Evolutionary conservation across 2,888 invertebrate genomes (phyloP), one percentile per base, ranked within the genome.

Genomic region (Diaperis boleti): DNA sequence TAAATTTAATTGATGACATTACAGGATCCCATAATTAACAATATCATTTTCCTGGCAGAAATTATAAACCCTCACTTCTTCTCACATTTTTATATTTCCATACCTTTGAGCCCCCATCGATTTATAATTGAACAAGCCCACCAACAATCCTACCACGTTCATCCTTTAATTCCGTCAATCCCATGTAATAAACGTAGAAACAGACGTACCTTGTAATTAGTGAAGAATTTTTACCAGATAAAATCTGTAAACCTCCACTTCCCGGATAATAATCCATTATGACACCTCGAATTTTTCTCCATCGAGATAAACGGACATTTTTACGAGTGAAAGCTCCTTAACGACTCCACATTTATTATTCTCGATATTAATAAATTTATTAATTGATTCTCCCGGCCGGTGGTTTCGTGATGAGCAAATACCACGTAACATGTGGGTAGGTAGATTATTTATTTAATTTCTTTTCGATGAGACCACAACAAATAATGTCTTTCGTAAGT

Each of bases 291-390:
- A 56, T 45, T 18, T 33, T 35, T 50, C 14, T 39, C n/a, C 10
- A 44, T 44, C 42, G 44, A 44, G 56, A 56, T 56, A 44, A 1
- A 42, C 20, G n/a, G 45, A 45, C 44, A 22, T 56, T 45, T 56
- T 56, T 56, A 56, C 22, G 57, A 57, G 57, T 47, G 57, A 57
- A 57, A 57, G 57, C 57, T 26, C 11, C 35, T 42, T 54, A 54
- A 54, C 41, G 54, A 35, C 11, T 35, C 20, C 15, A 37, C 44
- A 14, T 37, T 22, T 26, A 35, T 31, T 37, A 13, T 20, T 13
- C 10, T 15, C 8, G 39, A 47, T 11, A 57, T 41, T 59, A 59
- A 49, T 59, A 59, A 59, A 47, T 41, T 41, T 31, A 45, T 49
- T 49, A 59, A 59, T 59, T 59, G 42, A 59, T 57, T 33, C 20